Base-by-base conservation (phyloP, 2,888 invertebrate genomes). In the Dicycla oo region DNA sequence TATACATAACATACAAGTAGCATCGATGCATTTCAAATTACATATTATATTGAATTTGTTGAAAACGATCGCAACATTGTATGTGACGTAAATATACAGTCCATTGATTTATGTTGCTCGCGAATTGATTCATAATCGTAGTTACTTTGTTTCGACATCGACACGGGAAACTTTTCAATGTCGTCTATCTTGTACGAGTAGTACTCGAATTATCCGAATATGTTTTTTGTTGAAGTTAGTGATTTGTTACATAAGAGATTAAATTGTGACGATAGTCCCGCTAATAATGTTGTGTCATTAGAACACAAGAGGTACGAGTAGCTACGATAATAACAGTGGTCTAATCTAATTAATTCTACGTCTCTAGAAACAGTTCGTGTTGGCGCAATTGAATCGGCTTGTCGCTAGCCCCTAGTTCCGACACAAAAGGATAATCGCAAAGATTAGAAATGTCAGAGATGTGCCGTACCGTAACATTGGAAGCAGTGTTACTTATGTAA, bases 291-390 rank as follows among this genome's bases (percentile, higher is more conserved):
- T 66, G 70, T 78, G 65, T 73, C 54, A 75, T 74, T 81, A 73
- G 64, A 74, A 69, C 63, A 43, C 23, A 30, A 70, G 75, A 69
- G 56, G 61, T 70, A 78, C 74, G 58, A 75, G 68, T 57, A 62
- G 60, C 58, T 57, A 63, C 68, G 57, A 76, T 85, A 84, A 85
- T 86, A 84, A 78, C 79, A 84, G 85, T 85, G 86, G 82, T 86
- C 83, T 85, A 91, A 89, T 90, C 89, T 90, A 91, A 92, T 93
- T 91, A 91, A 89, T 89, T 88, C 88, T 83, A 82, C 83, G 86
- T 82, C 86, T 86, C 83, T 85, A 85, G 83, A 84, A 87, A 86
- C 88, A 85, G 86, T 84, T 82, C 84, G 89, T 89, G 87, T 88
- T 88, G 88, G 86, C 89, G 87, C 91, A 92, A 92, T 92, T 91